A percentile compares a stretch with the other conserved stretches of the same genome.
Evolutionary conservation across 2,888 invertebrate genomes (phyloP).

Genomic region (Leptothorax acervorum): DNA sequence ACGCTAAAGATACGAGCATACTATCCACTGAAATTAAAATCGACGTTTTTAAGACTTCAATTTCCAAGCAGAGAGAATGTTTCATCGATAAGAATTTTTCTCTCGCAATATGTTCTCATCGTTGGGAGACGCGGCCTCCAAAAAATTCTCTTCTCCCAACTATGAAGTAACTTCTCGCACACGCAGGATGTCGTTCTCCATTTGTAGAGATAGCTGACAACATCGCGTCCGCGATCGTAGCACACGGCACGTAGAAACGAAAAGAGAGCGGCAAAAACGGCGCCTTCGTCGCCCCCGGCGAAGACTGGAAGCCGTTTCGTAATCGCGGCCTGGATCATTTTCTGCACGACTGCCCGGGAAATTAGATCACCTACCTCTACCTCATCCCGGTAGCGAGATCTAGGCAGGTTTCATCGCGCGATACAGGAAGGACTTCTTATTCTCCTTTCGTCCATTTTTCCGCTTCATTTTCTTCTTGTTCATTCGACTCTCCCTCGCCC

Average conservation of each 20-base stretch:
- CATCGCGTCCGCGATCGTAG: constrained; percentile 63
- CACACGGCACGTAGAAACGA: constrained; percentile 70
- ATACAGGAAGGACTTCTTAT: constrained; percentile 72
- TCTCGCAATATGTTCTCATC: constrained; percentile 19
- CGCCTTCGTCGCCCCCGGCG: constrained; percentile 79
- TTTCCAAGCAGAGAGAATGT: not conserved
- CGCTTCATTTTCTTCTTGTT: constrained; percentile 43
- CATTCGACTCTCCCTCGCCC: not conserved
- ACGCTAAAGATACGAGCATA: not conserved
- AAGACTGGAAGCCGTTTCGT: constrained; percentile 85
- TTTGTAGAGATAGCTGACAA: constrained; percentile 69
- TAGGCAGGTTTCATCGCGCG: constrained; percentile 76
- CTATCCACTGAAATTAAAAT: not conserved
- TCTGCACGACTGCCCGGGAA: constrained; percentile 85
- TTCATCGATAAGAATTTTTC: not conserved
- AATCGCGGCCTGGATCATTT: constrained; percentile 84
- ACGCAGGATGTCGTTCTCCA: constrained; percentile 62
- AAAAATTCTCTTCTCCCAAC: constrained; percentile 20
- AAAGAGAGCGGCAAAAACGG: constrained; percentile 77
- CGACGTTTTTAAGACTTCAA: not conserved
- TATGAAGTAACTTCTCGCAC: constrained; percentile 64
- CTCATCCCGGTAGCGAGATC: constrained; percentile 82
- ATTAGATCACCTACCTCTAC: constrained; percentile 84
- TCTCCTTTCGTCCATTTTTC: constrained; percentile 46
- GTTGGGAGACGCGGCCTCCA: not conserved